These are phyloP conservation scores for Epizoanthus illoricatus DNA, from an alignment of 92 coral and sea anemone genomes.

Conservation along the genomic window DNA sequence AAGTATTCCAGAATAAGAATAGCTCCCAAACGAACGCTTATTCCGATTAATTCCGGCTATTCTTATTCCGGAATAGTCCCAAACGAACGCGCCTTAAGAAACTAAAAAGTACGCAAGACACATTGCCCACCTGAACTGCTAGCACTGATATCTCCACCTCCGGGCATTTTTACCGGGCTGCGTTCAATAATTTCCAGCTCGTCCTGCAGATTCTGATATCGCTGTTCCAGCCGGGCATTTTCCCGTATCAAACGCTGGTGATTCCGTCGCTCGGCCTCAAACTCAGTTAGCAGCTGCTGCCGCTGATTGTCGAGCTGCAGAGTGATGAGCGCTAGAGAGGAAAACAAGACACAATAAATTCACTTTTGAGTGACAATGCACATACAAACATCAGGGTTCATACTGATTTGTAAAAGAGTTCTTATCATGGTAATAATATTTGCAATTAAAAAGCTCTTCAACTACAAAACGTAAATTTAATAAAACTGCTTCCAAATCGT, in stretches of 20 bases:
- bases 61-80: too few species aligned
- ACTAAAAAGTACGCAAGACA: not conserved
- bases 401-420: too few species aligned
- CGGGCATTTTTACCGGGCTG: constrained; percentile 60
- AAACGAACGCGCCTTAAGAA: too few species aligned
- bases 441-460: too few species aligned
- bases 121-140: constrained; percentile 75
- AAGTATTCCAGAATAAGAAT: too few species aligned
- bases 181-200: constrained; percentile 88
- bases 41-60: too few species aligned
- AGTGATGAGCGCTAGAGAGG: constrained; percentile 50
- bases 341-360: not conserved
- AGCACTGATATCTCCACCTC: constrained; percentile 48
- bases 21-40: too few species aligned
- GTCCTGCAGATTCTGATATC: constrained; percentile 92
- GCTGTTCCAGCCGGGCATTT: constrained; percentile 88
- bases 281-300: constrained; percentile 80
- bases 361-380: not conserved
- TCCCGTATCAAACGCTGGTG: constrained; percentile 93
- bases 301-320: constrained; percentile 77
- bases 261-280: constrained; percentile 93
- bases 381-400: not conserved
- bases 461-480: too few species aligned
- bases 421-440: too few species aligned
- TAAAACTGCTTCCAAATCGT: too few species aligned